Percentiles rank a stretch among this genome's conserved stretches.
These are phyloP conservation scores for Vultur gryphus DNA, from an alignment of 2,797 vertebrate genomes.

Conservation along the genomic window DNA sequence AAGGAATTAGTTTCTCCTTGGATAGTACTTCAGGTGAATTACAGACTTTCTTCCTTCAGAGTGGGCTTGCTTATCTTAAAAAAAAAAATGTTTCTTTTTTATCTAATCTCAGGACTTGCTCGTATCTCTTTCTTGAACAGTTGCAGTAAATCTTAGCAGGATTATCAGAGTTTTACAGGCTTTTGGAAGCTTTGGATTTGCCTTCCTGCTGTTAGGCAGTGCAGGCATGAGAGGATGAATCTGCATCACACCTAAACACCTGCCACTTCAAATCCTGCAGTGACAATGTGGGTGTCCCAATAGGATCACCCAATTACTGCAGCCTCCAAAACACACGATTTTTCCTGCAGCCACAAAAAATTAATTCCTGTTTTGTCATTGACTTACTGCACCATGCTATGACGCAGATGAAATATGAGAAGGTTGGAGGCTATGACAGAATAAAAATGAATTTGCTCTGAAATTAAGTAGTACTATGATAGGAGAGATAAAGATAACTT, in stretches of 20 bases:
- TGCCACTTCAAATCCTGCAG: constrained; percentile 44
- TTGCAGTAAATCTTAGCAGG: constrained; percentile 50
- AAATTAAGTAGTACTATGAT: neutral
- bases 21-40: constrained; percentile 21
- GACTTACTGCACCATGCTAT: neutral
- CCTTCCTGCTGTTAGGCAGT: constrained; percentile 22
- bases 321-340: neutral
- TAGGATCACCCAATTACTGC: constrained; percentile 27
- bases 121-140: constrained; percentile 17
- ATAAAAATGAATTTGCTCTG: neutral
- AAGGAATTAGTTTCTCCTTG: constrained; percentile 30
- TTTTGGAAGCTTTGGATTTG: constrained; percentile 42
- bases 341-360: neutral
- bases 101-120: constrained; percentile 20
- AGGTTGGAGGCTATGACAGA: neutral
- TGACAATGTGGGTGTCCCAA: constrained; percentile 6
- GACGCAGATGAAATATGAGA: neutral
- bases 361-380: neutral
- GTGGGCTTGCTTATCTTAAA: constrained; percentile 26
- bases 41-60: neutral
- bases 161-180: constrained; percentile 56
- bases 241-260: constrained; percentile 48
- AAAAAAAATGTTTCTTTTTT: neutral
- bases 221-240: constrained; percentile 14
- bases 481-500: neutral